A percentile compares a stretch with the other conserved stretches of the same genome.
phyloP scores from a whole-genome alignment of 1,140 invertebrate genomes.

The Euschistus heros region DNA sequence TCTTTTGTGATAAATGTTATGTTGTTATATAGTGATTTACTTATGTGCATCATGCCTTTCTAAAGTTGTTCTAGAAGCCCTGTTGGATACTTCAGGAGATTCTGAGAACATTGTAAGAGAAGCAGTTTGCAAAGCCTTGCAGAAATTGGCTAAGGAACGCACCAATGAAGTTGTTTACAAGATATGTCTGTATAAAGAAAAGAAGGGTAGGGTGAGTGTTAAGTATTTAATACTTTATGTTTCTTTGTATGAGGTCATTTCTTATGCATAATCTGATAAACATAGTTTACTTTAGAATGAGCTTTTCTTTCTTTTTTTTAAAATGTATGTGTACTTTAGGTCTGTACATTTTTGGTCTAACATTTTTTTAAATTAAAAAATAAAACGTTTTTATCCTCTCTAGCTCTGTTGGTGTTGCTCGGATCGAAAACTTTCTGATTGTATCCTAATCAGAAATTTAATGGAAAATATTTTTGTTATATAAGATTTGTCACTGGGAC shows the following conservation, averaged over 20 bases:
- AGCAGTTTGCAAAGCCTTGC: slow-evolving; percentile 41
- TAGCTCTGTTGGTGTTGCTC: no score
- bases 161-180: slow-evolving; percentile 42
- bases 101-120: slow-evolving; percentile 44
- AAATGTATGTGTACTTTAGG: not conserved
- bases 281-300: not conserved
- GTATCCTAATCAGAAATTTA: no score
- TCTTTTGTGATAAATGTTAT: no score
- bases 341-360: not conserved
- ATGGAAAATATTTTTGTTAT: no score
- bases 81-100: slow-evolving; percentile 47
- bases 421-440: no score
- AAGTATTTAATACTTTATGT: not conserved
- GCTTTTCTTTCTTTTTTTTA: no score
- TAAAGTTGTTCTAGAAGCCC: slow-evolving; percentile 44
- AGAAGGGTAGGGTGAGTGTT: slow-evolving; percentile 38
- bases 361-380: no score
- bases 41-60: no score
- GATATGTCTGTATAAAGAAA: slow-evolving; percentile 39
- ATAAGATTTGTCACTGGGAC: no score
- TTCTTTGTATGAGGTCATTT: not conserved
- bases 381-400: no score
- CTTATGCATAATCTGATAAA: no score
- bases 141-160: slow-evolving; percentile 44
- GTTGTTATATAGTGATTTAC: no score